Percentiles rank a stretch among this genome's conserved stretches.
Evolutionary conservation across 2,113 vertebrate species (phyloP).

Genomic region (Oncorhynchus masou): DNA sequence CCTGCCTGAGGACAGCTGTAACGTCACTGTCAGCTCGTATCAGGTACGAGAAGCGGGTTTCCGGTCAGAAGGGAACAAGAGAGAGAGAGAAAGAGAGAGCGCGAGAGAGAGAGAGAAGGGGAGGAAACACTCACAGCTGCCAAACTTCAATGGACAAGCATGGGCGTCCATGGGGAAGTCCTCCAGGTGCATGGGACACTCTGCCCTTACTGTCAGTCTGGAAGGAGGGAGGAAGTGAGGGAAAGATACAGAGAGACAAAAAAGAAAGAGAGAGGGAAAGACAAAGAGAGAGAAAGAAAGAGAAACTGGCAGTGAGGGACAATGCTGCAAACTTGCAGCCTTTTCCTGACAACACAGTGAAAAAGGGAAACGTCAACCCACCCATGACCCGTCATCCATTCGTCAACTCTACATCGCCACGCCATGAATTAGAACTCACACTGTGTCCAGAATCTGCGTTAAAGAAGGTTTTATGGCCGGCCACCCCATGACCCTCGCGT

Average conservation of each 20-base stretch:
- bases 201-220: conserved; percentile 80
- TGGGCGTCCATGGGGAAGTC: conserved; percentile 84
- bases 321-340: conserved; percentile 25
- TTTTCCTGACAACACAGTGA: conserved; percentile 63
- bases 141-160: conserved; percentile 80
- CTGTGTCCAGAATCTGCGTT: conserved; percentile 47
- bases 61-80: conserved; percentile 18
- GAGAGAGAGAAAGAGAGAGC: conserved; percentile 3
- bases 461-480: conserved; percentile 56
- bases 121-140: conserved; percentile 75
- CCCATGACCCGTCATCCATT: conserved; percentile 65
- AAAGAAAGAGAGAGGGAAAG: conserved; percentile 6
- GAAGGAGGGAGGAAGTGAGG: conserved; percentile 12
- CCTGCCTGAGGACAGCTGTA: conserved; percentile 54
- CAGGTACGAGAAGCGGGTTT: conserved; percentile 20
- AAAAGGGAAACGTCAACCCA: conserved; percentile 59
- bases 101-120: conserved; percentile 3
- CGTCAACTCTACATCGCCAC: conserved; percentile 65
- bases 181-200: conserved; percentile 82
- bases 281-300: neutral
- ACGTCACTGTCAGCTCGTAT: conserved; percentile 37
- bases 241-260: conserved; percentile 13
- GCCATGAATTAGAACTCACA: conserved; percentile 60
- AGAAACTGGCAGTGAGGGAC: neutral
- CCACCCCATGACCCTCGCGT: conserved; percentile 26